Base-by-base conservation (phyloP, 2,888 invertebrate species). In the Notodonta ziczac region DNA sequence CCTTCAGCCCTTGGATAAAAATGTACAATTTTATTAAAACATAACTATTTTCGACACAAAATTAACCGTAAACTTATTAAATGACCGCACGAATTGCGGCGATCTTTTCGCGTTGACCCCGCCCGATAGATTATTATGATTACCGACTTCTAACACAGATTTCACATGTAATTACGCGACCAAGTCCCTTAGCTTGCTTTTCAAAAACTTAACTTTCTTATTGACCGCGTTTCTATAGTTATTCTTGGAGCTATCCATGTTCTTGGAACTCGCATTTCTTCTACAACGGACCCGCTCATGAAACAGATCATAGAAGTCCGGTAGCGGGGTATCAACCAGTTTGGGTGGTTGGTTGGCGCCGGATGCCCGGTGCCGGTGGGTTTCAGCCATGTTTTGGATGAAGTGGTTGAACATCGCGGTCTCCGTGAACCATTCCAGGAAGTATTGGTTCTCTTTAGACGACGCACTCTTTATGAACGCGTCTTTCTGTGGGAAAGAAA, bases 341-440 rank as follows among this genome's bases (percentile, higher is more conserved):
- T 71, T 70, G 0, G 72, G 58, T 2, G 69, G 63, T 24, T 59
- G 54, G 8, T 55, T 51, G 9, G 40, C 24, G 44, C 48, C 56
- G 59, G 59, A 44, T 51, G 61, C 46, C 7, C 53, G 39, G 24
- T 69, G 70, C 14, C 64, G 65, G 54, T 59, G 70, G 51, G 63
- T 69, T 35, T 35, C 71, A 0, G 88, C 84, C 91, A 92, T 91
- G 79, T 94, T 94, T 71, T 96, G 95, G 59, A 96, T 93, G 85
- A 97, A 97, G 57, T 96, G 95, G 66, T 96, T 95, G 85, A 98
- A 98, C 97, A 98, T 97, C 1, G 97, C 96, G 0, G 97, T 97
- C 82, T 98, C 97, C 0, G 96, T 95, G 87, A 98, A 98, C 97
- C 97, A 98, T 72, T 97, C 97, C 0, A 98, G 90, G 85, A 98